Evolutionary conservation across 2,113 vertebrate species (phyloP).

Genomic region (Passer montanus): DNA sequence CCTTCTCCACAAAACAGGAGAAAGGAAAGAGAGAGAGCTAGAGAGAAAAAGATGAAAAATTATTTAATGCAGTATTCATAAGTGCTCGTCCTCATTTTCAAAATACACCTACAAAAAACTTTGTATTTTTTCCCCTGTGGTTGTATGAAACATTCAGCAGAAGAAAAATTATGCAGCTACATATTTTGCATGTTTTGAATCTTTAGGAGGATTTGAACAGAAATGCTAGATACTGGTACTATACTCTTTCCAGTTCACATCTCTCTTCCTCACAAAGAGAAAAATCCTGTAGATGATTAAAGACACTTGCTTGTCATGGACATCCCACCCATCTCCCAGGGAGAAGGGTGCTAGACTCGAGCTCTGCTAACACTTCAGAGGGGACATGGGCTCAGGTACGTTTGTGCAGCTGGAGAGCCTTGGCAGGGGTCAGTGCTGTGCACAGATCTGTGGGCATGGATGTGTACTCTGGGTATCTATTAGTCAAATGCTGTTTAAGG

Average conservation of each 20-base stretch:
- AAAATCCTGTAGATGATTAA: not conserved
- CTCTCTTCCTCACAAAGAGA: not conserved
- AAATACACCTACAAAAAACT: not conserved
- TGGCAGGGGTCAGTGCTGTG: not conserved
- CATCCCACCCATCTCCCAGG: not conserved
- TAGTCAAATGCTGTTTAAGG: not conserved
- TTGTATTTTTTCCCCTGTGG: not conserved
- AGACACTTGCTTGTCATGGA: not conserved
- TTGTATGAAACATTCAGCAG: not conserved
- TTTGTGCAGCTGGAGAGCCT: not conserved
- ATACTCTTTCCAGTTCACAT: not conserved
- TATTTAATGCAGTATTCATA: not conserved
- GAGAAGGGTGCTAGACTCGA: not conserved
- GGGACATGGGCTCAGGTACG: rapidly evolving
- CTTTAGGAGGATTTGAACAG: not conserved
- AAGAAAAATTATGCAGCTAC: not conserved
- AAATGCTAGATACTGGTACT: not conserved
- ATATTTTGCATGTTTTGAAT: not conserved
- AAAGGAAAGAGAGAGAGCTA: not conserved
- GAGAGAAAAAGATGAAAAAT: not conserved
- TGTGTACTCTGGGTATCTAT: rapidly evolving
- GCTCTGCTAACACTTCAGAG: not conserved
- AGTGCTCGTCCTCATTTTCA: not conserved
- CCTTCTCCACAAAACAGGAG: not conserved
- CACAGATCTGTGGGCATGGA: rapidly evolving